Base-by-base conservation (phyloP, 2,113 vertebrate genomes). In the Lasiurus cinereus region DNA sequence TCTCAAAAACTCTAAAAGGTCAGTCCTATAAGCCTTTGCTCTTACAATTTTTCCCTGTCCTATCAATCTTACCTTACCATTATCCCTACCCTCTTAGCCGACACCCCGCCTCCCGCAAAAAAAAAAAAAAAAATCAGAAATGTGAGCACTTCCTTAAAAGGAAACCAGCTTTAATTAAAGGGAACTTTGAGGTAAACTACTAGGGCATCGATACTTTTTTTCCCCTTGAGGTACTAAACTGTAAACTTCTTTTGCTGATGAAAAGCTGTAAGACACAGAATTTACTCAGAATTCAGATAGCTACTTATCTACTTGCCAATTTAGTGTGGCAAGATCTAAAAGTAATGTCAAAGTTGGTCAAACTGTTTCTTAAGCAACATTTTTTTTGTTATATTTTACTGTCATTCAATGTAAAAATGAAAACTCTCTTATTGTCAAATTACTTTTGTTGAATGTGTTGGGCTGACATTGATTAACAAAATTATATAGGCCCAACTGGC, bases 301-400 rank as follows among this genome's bases (percentile, higher is more conserved):
- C 19, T 18, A 67, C 39, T 13, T 36, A 88, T 43, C 31, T 88
- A 46, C 64, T 46, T 59, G 14, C 36, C 86, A 90, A 88, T 73
- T 86, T 90, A 78, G 62, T 88, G 29, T 33, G 66, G 33, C 8
- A 84, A 90, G 15, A 19, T 82, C 48, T 93, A 74, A 82, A 90
- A 87, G 27, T 82, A 50, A n/a, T 50, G 50, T 21, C 22, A 91
- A 83, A 77, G 19, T 69, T 70, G 2, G 52, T 33, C 36, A 90
- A 84, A 91, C 59, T 67, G 39, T 12, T 94, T 56, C 59, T 92
- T 78, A 93, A 33, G 16, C 33, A 74, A 82, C 21, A 85, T 18
- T 43, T 56, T 56, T 76, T 59, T 48, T 83, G 69, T 18, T 87
- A 5, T 62, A 62, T 62, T 80, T 87, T 48, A 66, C 18, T 86